Evolutionary conservation across 2,113 vertebrate genomes (phyloP), one percentile per base, ranked within the genome.

Genomic region (Cyanoramphus novaezelandiae): DNA sequence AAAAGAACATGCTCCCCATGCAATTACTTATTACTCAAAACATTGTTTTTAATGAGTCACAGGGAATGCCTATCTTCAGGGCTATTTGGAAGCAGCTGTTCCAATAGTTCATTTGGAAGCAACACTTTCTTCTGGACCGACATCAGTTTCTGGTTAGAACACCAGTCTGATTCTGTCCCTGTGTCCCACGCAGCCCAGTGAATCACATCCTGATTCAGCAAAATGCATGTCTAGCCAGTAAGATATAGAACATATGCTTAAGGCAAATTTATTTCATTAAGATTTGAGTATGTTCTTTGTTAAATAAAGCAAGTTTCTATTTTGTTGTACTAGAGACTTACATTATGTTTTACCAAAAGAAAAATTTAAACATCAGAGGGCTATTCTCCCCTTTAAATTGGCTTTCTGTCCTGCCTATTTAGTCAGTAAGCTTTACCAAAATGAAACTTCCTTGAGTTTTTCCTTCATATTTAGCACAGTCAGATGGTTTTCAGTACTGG

Each of bases 1-100:
- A 63, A 46, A 31, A 33, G 16, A 75, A 57, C 10, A 31, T 2
- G 0, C 0, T 9, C 4, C 24, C 7, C 15, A 31, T 4, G 5
- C 8, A n/a, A 16, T 14, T 60, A 18, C 16, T 84, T 20, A 31
- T 23, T 23, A 16, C 7, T 17, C 8, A 19, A 46, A 65, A 13
- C 3, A 2, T 2, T 28, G 25, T 33, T 37, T 46, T 21, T 31
- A 62, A 27, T 29, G 35, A 13, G 33, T 65, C 4, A 0, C 4
- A 59, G 13, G 16, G 11, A 24, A 31, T 15, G 21, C 17, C 13
- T 10, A 7, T 50, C 43, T 52, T 25, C 18, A 70, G 44, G 18
- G n/a, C 69, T 53, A 2, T 31, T 35, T 8, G 33, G 60, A 59
- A 76, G 23, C 41, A 85, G n/a, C 9, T 70, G 37, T 11, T n/a